These are phyloP conservation scores for Helicoverpa armigera DNA, from an alignment of 1,140 invertebrate species.

Conservation along the genomic window DNA sequence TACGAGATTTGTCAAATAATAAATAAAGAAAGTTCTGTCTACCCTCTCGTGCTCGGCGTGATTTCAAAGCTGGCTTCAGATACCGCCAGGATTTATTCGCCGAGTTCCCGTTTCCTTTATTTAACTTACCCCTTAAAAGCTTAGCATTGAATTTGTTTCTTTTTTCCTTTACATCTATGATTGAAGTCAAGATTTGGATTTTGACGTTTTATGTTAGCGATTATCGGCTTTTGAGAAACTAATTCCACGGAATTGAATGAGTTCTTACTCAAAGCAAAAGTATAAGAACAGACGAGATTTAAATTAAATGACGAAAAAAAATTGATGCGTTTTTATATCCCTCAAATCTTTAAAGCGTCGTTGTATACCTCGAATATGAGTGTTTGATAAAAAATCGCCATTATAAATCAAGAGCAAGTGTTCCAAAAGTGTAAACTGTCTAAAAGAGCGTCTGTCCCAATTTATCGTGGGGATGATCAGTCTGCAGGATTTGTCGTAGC, in stretches of 20 bases:
- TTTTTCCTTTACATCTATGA: conserved; percentile 31
- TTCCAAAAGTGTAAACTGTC: conserved; percentile 12
- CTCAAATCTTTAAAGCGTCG: background rate
- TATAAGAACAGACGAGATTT: too few species aligned
- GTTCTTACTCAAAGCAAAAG: too few species aligned
- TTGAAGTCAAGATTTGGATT: conserved; percentile 32
- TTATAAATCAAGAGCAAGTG: conserved; percentile 19
- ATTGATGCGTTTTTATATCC: too few species aligned
- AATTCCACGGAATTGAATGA: background rate
- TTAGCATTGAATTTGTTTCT: conserved; percentile 36
- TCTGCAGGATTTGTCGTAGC: conserved; percentile 40
- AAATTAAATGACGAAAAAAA: too few species aligned
- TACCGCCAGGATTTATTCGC: conserved; percentile 52
- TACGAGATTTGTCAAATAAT: conserved; percentile 70
- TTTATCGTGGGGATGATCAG: conserved; percentile 43
- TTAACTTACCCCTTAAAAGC: conserved; percentile 54
- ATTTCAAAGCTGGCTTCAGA: conserved; percentile 52
- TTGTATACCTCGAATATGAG: background rate
- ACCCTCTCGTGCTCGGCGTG: conserved; percentile 15
- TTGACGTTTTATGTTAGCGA: background rate
- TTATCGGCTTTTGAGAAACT: conserved; percentile 21
- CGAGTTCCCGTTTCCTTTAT: conserved; percentile 55
- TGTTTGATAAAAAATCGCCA: background rate
- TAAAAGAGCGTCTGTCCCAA: conserved; percentile 14
- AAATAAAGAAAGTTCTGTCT: conserved; percentile 62